Conservation (phyloP, 1,140 invertebrate species). For the Neuroterus valhalla region DNA sequence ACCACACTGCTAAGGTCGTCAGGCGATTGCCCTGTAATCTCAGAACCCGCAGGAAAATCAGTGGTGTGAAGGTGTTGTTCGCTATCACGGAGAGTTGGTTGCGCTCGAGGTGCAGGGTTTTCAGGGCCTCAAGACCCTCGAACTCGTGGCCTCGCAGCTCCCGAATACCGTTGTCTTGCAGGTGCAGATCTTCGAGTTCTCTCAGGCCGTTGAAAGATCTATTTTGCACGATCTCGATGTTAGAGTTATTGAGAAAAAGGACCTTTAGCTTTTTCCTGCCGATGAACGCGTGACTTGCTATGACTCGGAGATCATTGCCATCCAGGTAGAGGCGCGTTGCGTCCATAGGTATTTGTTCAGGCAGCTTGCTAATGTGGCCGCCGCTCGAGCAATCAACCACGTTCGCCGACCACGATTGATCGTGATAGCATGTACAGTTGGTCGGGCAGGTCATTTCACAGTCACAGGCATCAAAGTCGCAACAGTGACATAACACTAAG, state of each 20-base stretch:
- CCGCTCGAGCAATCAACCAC: conserved; percentile 91
- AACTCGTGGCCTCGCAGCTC: conserved; percentile 90
- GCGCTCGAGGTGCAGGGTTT: conserved; percentile 80
- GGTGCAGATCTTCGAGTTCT: conserved; percentile 86
- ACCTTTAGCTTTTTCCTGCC: conserved; percentile 89
- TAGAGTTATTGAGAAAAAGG: conserved; percentile 89
- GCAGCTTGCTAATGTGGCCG: conserved; percentile 83
- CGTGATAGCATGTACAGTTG: conserved; percentile 94
- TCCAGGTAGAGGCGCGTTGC: conserved; percentile 92
- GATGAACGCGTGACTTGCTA: conserved; percentile 91
- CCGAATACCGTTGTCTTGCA: conserved; percentile 86
- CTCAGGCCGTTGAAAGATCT: conserved; percentile 92
- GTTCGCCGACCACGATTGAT: conserved; percentile 93
- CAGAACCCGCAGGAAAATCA: conserved; percentile 83
- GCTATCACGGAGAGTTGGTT: conserved; percentile 84
- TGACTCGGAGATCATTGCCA: conserved; percentile 87
- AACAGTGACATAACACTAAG: conserved; percentile 93
- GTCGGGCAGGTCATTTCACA: conserved; percentile 96
- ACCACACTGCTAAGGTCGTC: conserved; percentile 83
- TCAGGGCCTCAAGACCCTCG: conserved; percentile 79
- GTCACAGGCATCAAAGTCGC: conserved; percentile 95
- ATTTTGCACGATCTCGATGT: conserved; percentile 91
- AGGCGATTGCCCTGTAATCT: conserved; percentile 87
- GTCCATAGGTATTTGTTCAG: conserved; percentile 93
- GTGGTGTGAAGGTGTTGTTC: conserved; percentile 85